phyloP scores from a whole-genome alignment of 1,140 invertebrate genomes.

The Sarcophaga peregrina region DNA sequence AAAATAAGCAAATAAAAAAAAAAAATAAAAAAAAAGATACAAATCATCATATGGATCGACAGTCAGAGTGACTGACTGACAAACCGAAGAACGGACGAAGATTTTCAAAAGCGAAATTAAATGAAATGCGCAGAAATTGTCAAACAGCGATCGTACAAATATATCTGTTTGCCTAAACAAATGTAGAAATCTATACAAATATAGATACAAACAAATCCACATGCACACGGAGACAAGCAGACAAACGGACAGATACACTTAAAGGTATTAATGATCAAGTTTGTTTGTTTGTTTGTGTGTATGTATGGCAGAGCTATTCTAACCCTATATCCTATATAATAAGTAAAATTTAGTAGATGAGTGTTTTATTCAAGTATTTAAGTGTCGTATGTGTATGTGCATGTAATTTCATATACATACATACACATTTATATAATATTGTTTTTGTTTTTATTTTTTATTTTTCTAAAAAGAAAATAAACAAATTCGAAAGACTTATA shows the following conservation, averaged over 20 bases:
- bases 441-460: too few species aligned
- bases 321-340: too few species aligned
- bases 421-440: neutral
- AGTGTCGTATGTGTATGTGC: too few species aligned
- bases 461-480: too few species aligned
- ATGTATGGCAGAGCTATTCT: neutral
- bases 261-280: neutral
- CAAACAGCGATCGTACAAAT: neutral
- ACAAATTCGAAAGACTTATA: too few species aligned
- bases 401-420: neutral
- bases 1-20: neutral
- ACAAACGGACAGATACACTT: neutral
- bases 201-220: neutral
- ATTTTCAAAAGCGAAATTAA: neutral
- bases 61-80: neutral
- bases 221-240: too few species aligned
- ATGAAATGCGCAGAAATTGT: constrained; percentile 8
- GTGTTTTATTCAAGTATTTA: too few species aligned
- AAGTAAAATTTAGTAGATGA: too few species aligned
- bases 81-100: neutral
- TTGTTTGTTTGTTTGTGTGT: neutral
- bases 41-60: neutral
- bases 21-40: neutral
- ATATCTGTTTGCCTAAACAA: neutral
- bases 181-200: too few species aligned